A percentile compares a stretch with the other conserved stretches of the same genome.
phyloP scores from a whole-genome alignment of 1,140 invertebrate genomes.

The Asobara japonica region DNA sequence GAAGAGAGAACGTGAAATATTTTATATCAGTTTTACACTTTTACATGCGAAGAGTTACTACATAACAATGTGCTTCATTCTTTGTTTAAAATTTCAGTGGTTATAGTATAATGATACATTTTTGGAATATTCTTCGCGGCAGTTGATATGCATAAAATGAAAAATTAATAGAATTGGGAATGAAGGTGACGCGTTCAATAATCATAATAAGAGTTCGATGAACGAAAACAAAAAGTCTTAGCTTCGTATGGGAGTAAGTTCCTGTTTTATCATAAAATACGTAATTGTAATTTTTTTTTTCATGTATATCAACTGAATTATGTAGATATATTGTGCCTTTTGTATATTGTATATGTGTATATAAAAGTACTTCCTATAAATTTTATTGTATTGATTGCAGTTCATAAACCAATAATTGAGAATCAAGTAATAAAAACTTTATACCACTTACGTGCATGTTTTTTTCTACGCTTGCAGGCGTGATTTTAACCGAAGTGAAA shows the following conservation, averaged over 20 bases:
- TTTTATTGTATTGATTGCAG: conserved; percentile 50
- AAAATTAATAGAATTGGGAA: neutral
- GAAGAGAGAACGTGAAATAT: neutral
- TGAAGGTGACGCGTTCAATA: neutral
- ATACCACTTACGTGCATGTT: conserved; percentile 20
- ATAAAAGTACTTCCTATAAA: conserved; percentile 63
- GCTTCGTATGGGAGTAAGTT: neutral
- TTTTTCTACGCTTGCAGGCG: conserved; percentile 7
- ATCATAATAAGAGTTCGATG: neutral
- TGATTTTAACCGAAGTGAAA: neutral
- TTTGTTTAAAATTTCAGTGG: neutral
- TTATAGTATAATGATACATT: neutral
- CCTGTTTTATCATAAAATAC: neutral
- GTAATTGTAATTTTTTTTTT: conserved; percentile 41
- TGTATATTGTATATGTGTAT: conserved; percentile 65
- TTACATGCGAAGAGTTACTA: neutral
- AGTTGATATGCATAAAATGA: neutral
- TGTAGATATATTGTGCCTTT: conserved; percentile 66
- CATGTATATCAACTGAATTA: conserved; percentile 61
- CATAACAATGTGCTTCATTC: neutral
- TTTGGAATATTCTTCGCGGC: neutral
- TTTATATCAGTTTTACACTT: neutral
- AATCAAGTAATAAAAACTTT: conserved; percentile 52
- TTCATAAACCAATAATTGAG: neutral
- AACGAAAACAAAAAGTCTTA: neutral